Base-by-base conservation (phyloP, 1,140 invertebrate species). In the Ctenoplectra terminalis region DNA sequence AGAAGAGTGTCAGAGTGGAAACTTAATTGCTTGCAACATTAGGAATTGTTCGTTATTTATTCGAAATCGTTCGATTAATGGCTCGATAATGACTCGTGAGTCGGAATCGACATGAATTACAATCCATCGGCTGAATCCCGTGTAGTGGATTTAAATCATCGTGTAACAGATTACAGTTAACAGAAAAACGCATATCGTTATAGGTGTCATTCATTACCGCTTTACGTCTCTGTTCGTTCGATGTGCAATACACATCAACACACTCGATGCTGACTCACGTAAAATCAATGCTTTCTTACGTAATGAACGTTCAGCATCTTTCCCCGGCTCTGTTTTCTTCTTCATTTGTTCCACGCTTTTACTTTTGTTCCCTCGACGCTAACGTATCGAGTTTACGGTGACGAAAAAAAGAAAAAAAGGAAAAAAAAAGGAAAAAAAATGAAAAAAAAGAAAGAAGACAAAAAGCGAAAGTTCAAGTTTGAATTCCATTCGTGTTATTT, bases 241-340 rank as follows among this genome's bases (percentile, higher is more conserved):
- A 40, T 29, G 71, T 67, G 40, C 46, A 50, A 48, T 46, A 43
- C 13, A 29, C 54, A 52, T 63, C 54, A 8, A 60, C 60, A 52
- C 71, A 66, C 67, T 43, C 72, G 50, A 63, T 34, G 43, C 63
- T 81, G 83, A 66, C 37, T 86, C 40, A 69, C 58, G 13, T 67
- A 50, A 63, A 84, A 86, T 34, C 50, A 58, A 60, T 58, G 31
- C 43, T 67, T 67, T 69, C 73, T 82, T 82, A 77, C 80, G 73
- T 77, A 82, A 82, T 46, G 72, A 50, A 29, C 40, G 71, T 60
- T 23, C 64, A 52, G 54, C 64, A 40, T 69, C 80, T 69, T 77
- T 69, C 64, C 46, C 26, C 20, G 8, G 5, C 9, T 52, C 29
- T 52, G 17, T 50, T 61, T 37, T 71, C 26, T 50, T 60, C 31